Evolutionary conservation across 2,888 invertebrate species (phyloP).

Genomic region (Ellobium chinense): DNA sequence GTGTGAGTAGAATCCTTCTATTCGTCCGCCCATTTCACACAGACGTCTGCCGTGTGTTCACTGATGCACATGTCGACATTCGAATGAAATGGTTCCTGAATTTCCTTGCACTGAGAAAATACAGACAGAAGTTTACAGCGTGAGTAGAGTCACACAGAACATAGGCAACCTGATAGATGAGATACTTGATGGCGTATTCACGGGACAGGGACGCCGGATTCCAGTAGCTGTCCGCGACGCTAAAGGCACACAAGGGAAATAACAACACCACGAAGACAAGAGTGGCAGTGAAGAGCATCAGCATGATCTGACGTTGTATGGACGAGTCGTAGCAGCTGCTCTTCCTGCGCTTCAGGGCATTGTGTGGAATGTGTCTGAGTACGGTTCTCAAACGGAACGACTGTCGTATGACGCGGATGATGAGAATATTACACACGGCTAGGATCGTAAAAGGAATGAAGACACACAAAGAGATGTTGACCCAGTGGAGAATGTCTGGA

Average conservation of each 20-base stretch:
- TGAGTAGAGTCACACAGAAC: constrained; percentile 54
- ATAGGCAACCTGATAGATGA: constrained; percentile 49
- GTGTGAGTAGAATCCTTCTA: no score
- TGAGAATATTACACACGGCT: constrained; percentile 50
- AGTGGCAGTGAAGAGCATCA: constrained; percentile 52
- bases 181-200: constrained; percentile 48
- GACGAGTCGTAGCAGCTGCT: constrained; percentile 23
- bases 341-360: not conserved
- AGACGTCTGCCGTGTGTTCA: not conserved
- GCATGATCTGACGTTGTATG: constrained; percentile 48
- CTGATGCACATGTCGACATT: constrained; percentile 27
- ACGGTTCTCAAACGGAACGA: constrained; percentile 41
- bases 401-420: constrained; percentile 42
- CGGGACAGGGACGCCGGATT: constrained; percentile 7
- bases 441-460: constrained; percentile 51
- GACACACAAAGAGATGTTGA: constrained; percentile 44
- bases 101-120: constrained; percentile 52
- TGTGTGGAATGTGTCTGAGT: constrained; percentile 10
- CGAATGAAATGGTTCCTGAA: constrained; percentile 50
- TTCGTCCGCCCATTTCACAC: constrained; percentile 22
- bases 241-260: constrained; percentile 50
- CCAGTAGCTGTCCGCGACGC: constrained; percentile 45
- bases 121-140: constrained; percentile 53
- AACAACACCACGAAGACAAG: constrained; percentile 52
- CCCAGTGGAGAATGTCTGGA: constrained; percentile 40